These are phyloP conservation scores for Leptinotarsa undecemlineata DNA, from an alignment of 1,140 invertebrate species.

Conservation along the genomic window DNA sequence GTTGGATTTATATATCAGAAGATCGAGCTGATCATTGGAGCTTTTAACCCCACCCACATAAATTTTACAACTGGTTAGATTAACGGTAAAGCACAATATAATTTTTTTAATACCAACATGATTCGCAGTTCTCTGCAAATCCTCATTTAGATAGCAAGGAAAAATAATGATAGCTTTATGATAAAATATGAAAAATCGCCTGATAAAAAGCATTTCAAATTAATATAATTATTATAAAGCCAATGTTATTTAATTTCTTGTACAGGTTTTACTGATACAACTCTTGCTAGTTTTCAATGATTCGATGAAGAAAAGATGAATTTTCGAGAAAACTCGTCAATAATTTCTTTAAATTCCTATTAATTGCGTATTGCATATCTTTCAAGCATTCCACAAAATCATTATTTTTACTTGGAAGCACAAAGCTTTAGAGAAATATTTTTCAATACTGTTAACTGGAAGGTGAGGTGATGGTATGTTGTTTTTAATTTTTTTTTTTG, in stretches of 20 bases:
- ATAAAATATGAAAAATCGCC: background rate
- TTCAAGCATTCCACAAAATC: background rate
- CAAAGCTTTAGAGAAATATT: background rate
- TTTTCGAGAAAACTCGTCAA: too few relatives aligned
- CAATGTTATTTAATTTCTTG: too few relatives aligned
- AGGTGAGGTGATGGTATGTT: background rate
- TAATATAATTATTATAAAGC: too few relatives aligned
- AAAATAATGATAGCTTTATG: slow-evolving; percentile 1
- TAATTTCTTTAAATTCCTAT: too few relatives aligned
- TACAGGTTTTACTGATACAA: too few relatives aligned
- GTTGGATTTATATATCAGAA: slow-evolving; percentile 28
- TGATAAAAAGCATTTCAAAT: too few relatives aligned
- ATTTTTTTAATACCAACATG: slow-evolving; percentile 6
- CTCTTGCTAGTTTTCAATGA: too few relatives aligned
- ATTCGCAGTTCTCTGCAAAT: slow-evolving; percentile 2
- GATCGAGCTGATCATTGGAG: background rate
- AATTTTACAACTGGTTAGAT: slow-evolving; percentile 11
- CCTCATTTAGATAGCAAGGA: background rate
- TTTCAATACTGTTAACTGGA: background rate
- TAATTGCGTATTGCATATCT: too few relatives aligned
- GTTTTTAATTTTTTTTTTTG: too few relatives aligned
- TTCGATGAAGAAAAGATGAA: too few relatives aligned
- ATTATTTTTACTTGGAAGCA: slow-evolving; percentile 6
- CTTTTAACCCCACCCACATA: background rate
- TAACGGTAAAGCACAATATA: background rate